These are phyloP conservation scores for Galbula dea DNA, from an alignment of 2,113 vertebrate species.

Conservation along the genomic window DNA sequence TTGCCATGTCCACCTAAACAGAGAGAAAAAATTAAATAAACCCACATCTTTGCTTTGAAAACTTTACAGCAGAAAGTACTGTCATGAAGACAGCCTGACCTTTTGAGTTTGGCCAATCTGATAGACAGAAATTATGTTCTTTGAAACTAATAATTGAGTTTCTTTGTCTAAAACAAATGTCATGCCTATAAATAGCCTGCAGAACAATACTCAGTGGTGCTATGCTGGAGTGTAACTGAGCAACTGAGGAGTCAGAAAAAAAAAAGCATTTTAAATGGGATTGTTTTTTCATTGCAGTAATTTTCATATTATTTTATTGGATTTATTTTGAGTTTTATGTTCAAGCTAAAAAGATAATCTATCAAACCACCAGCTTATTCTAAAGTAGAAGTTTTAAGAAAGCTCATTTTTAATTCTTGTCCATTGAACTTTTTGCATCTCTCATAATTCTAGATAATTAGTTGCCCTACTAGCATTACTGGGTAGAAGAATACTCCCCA, in stretches of 20 bases:
- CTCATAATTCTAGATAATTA: neutral
- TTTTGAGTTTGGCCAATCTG: neutral
- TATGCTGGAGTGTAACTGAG: neutral
- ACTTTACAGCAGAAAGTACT: neutral
- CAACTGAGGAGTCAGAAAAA: constrained; percentile 8
- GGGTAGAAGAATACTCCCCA: neutral
- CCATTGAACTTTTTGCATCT: neutral
- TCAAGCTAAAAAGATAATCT: neutral
- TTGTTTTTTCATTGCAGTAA: neutral
- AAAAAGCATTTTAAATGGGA: neutral
- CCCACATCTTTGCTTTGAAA: neutral
- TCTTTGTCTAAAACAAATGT: constrained; percentile 3
- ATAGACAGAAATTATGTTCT: neutral
- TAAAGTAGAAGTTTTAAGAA: neutral
- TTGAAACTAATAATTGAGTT: constrained; percentile 30
- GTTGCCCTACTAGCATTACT: neutral
- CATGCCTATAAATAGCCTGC: neutral
- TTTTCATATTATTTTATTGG: neutral
- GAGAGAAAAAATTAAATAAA: neutral
- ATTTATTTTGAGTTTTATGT: neutral
- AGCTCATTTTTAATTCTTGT: neutral
- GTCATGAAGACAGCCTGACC: neutral
- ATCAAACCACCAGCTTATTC: neutral
- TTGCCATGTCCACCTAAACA: neutral
- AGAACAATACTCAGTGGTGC: neutral